These are phyloP conservation scores for Clarias gariepinus DNA, from an alignment of 2,113 vertebrate species.

Conservation along the genomic window DNA sequence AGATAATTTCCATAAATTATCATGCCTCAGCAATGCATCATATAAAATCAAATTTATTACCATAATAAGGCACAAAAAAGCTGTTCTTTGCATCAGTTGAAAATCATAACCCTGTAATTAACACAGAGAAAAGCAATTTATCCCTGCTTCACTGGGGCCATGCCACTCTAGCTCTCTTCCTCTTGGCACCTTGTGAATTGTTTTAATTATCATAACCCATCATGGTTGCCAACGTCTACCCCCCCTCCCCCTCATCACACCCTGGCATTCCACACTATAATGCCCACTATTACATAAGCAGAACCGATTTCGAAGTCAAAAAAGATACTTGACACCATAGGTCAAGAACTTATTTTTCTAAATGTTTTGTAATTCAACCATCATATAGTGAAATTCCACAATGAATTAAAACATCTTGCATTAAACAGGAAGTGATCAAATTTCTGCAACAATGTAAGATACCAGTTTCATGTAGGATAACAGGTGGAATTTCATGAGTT, in stretches of 20 bases:
- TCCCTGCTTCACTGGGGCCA: slow-evolving; percentile 57
- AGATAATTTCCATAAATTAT: slow-evolving; percentile 82
- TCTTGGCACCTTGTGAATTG: slow-evolving; percentile 63
- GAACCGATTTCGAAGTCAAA: neutral
- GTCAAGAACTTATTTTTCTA: neutral
- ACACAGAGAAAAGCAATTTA: slow-evolving; percentile 75
- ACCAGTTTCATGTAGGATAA: neutral
- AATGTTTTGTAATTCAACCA: neutral
- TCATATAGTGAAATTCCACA: neutral
- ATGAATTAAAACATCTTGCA: neutral
- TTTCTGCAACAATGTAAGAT: neutral
- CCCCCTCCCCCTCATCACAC: slow-evolving; percentile 1
- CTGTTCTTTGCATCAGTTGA: slow-evolving; percentile 74
- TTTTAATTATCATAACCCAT: slow-evolving; percentile 67
- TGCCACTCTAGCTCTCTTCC: slow-evolving; percentile 53
- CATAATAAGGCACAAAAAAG: slow-evolving; percentile 71
- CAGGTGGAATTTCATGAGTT: neutral
- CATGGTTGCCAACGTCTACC: slow-evolving; percentile 39
- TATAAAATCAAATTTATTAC: slow-evolving; percentile 75
- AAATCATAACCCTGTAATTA: slow-evolving; percentile 77
- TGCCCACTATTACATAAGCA: neutral
- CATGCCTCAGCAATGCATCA: slow-evolving; percentile 72
- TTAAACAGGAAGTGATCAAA: neutral
- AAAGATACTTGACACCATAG: neutral
- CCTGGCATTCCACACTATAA: neutral